Conservation (phyloP, 2,888 invertebrate species). For the Nemurella pictetii region DNA sequence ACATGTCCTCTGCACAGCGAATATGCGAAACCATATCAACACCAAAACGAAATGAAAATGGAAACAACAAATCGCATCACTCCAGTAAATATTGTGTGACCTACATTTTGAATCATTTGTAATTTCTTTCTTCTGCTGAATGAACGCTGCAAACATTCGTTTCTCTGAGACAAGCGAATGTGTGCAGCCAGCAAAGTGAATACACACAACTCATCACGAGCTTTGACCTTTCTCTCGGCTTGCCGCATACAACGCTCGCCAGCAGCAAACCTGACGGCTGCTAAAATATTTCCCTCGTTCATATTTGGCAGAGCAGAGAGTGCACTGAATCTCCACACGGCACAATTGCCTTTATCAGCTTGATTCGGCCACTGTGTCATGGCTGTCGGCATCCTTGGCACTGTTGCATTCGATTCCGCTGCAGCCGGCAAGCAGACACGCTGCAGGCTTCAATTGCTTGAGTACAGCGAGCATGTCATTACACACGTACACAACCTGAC, state of each 20-base stretch:
- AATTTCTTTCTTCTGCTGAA: not conserved
- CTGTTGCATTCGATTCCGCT: not conserved
- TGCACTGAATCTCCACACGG: too few relatives aligned
- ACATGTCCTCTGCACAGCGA: not conserved
- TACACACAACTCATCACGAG: too few relatives aligned
- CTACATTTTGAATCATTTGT: not conserved
- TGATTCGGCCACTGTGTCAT: not conserved
- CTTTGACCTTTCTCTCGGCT: too few relatives aligned
- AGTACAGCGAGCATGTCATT: too few relatives aligned
- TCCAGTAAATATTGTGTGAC: not conserved
- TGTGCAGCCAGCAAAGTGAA: not conserved
- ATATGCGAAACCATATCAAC: not conserved
- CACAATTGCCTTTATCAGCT: not conserved
- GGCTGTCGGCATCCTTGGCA: not conserved
- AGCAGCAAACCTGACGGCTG: too few relatives aligned
- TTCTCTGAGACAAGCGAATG: not conserved
- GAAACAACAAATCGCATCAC: not conserved
- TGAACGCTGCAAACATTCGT: not conserved
- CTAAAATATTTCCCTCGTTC: not conserved
- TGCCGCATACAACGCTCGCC: too few relatives aligned
- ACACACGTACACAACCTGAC: too few relatives aligned
- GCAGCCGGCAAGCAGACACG: not conserved
- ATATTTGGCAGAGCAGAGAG: not conserved
- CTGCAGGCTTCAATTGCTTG: too few relatives aligned
- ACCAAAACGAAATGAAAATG: not conserved